Conservation (phyloP, 1,140 invertebrate genomes). For the Caenorhabditis briggsae region DNA sequence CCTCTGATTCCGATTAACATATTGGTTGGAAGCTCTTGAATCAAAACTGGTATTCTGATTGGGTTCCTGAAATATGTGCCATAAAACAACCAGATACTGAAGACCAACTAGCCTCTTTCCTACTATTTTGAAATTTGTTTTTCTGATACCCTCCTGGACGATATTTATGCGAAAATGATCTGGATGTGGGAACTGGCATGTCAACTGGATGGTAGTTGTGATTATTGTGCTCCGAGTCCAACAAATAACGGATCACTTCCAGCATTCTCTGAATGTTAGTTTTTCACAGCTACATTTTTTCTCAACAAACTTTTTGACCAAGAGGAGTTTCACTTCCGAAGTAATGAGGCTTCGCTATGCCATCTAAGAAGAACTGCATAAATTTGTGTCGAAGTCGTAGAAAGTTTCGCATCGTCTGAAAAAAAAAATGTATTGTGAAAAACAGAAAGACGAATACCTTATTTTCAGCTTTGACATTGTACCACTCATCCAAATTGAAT, state of each 20-base stretch:
- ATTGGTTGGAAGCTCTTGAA: no score
- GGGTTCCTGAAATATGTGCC: no score
- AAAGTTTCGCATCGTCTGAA: neutral
- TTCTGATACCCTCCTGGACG: no score
- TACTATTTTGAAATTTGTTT: no score
- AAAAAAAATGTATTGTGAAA: neutral
- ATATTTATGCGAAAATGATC: neutral
- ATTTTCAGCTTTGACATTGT: neutral
- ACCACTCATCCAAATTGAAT: slow-evolving; percentile 22
- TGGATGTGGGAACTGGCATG: neutral
- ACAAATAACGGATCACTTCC: neutral
- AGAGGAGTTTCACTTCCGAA: neutral
- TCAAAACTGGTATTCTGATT: no score
- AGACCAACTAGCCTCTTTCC: no score
- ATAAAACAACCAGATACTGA: no score
- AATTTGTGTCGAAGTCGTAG: slow-evolving; percentile 44
- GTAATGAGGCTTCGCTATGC: neutral
- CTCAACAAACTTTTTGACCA: neutral
- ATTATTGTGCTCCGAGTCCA: slow-evolving; percentile 1
- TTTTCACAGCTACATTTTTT: neutral
- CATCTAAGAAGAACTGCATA: slow-evolving; percentile 53
- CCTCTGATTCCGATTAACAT: no score
- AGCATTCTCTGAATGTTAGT: slow-evolving; percentile 1
- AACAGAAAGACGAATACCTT: neutral
- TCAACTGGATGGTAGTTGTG: neutral